Evolutionary conservation across 1,140 invertebrate species (phyloP).

Genomic region (Pseudomyrmex cubaensis): DNA sequence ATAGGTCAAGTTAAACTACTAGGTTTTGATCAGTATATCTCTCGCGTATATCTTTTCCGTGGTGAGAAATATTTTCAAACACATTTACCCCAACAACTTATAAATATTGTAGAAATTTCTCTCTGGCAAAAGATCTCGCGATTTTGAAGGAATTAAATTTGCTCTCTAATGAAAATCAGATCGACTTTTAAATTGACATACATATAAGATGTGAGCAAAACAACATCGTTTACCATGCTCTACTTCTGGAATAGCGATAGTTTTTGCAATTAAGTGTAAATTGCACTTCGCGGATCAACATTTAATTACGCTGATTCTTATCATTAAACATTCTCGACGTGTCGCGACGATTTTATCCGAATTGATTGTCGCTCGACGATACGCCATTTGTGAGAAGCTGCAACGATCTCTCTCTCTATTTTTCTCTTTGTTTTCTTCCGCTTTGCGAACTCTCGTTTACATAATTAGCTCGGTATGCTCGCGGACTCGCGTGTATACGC

Average conservation of each 20-base stretch:
- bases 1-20: background rate
- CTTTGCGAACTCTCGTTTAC: conserved; percentile 61
- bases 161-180: background rate
- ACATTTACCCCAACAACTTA: too few relatives aligned
- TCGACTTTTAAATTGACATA: background rate
- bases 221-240: background rate
- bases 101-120: too few relatives aligned
- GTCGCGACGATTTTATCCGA: conserved; percentile 42
- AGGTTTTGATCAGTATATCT: conserved; percentile 20
- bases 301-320: conserved; percentile 39
- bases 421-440: background rate
- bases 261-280: background rate
- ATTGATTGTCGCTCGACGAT: conserved; percentile 31
- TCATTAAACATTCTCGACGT: conserved; percentile 7
- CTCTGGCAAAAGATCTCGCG: background rate
- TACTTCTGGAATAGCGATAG: background rate
- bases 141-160: background rate
- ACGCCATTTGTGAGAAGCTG: background rate
- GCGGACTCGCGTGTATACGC: conserved; percentile 67
- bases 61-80: background rate
- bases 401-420: background rate
- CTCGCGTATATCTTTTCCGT: background rate
- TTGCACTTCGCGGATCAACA: background rate
- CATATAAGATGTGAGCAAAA: background rate
- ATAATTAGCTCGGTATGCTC: conserved; percentile 65